Base-by-base conservation (phyloP, 2,888 invertebrate genomes). In the Pardosa pseudoannulata region DNA sequence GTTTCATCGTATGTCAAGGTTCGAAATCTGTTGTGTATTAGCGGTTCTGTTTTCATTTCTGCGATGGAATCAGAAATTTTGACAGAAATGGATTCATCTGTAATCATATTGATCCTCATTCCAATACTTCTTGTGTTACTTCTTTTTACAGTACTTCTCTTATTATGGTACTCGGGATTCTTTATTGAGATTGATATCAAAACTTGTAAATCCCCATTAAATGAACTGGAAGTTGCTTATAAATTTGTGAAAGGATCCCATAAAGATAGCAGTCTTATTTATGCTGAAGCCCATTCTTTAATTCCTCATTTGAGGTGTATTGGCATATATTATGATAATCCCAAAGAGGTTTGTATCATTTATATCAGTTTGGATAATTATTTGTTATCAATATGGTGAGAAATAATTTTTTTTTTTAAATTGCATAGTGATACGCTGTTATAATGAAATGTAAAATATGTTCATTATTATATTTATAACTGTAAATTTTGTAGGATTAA, bases 31-130 rank as follows among this genome's bases (percentile, higher is more conserved):
- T 1, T 56, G 5, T 56, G 5, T 56, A n/a, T n/a, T n/a, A 23
- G 56, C 56, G 23, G 56, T 56, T 56, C 5, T 1, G 11, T 23
- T 46, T 36, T 36, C 16, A 16, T 56, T 56, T 56, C 56, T 56
- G 56, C 56, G 16, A 79, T 80, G 78, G 79, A 85, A 64, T 80
- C 87, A 29, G 72, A 79, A 50, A 28, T 74, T 16, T 13, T 70
- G 7, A 72, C 32, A 36, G 31, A 23, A 32, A 83, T 89, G 88
- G 83, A 78, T 64, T 70, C 87, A 50, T 41, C 86, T 64, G 71
- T 91, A 96, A 96, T 92, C 95, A 88, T 87, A 28, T 29, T 90
- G 27, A 76, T 89, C 32, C 90, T 90, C 31, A 90, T 91, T 71
- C 72, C 89, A 50, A 80, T 89, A 16, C 72, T 91, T 29, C 70